Evolutionary conservation across 2,113 vertebrate species (phyloP).

Genomic region (Notothenia coriiceps): DNA sequence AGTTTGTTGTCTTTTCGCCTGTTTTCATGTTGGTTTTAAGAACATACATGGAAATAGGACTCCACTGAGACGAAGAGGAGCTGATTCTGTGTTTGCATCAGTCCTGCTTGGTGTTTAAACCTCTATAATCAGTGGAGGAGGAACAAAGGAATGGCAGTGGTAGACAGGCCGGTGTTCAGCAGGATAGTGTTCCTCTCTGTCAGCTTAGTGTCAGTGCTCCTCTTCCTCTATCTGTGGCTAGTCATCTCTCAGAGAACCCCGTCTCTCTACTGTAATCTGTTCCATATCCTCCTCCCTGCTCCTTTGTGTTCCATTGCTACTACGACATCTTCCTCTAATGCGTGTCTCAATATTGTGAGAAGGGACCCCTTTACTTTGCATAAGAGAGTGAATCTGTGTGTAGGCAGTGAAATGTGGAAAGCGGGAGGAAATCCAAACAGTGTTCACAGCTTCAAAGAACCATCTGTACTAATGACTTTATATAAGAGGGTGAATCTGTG

Average conservation of each 20-base stretch:
- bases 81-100: too few relatives aligned
- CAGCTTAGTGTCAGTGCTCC: conserved; percentile 58
- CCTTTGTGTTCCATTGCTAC: conserved; percentile 28
- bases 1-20: too few relatives aligned
- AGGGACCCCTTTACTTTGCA: conserved; percentile 50
- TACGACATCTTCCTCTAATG: conserved; percentile 21
- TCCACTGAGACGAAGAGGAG: too few relatives aligned
- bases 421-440: conserved; percentile 2
- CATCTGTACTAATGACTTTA: conserved; percentile 41
- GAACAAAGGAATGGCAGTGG: conserved; percentile 5
- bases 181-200: conserved; percentile 51
- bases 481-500: conserved; percentile 19
- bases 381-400: conserved; percentile 46
- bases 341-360: conserved; percentile 30
- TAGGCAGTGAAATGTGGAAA: conserved; percentile 31
- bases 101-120: too few relatives aligned
- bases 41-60: too few relatives aligned
- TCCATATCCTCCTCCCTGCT: conserved; percentile 16
- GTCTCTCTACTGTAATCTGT: conserved; percentile 35
- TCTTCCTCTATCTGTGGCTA: conserved; percentile 25
- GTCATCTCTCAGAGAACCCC: conserved; percentile 43
- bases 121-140: conserved; percentile 1
- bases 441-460: conserved; percentile 10
- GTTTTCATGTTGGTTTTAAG: too few relatives aligned
- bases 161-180: background rate